phyloP scores from a whole-genome alignment of 2,888 invertebrate species.

The Malachius bipustulatus region DNA sequence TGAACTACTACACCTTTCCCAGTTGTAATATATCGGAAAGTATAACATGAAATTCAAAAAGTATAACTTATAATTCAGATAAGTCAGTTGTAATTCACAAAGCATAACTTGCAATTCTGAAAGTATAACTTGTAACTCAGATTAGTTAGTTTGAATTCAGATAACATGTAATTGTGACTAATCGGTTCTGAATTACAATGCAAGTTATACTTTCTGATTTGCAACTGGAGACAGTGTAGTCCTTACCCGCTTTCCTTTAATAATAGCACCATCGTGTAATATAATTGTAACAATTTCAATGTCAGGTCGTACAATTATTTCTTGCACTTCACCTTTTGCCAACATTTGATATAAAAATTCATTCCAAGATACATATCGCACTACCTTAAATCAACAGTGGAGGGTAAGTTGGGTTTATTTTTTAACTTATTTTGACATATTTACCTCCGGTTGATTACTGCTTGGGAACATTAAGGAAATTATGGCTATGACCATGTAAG shows the following conservation, averaged over 20 bases:
- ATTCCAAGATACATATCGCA: constrained; percentile 87
- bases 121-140: too few relatives aligned
- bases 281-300: constrained; percentile 75
- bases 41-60: too few relatives aligned
- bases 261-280: constrained; percentile 71
- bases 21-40: too few relatives aligned
- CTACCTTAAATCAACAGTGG: constrained; percentile 43
- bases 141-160: background rate
- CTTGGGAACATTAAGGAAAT: constrained; percentile 60
- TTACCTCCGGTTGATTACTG: constrained; percentile 62
- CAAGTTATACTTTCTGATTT: background rate
- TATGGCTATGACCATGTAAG: constrained; percentile 61
- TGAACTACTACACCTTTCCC: too few relatives aligned
- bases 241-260: constrained; percentile 63
- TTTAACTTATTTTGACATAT: too few relatives aligned
- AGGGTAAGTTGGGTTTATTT: too few relatives aligned
- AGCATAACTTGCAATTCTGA: too few relatives aligned
- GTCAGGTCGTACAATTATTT: constrained; percentile 73
- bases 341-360: constrained; percentile 93
- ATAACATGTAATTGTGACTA: background rate
- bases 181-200: background rate
- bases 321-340: constrained; percentile 86
- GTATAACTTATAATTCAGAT: too few relatives aligned
- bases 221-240: background rate
- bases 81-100: too few relatives aligned